Evolutionary conservation across 2,888 invertebrate genomes (phyloP).

Genomic region (Erynnis tages): DNA sequence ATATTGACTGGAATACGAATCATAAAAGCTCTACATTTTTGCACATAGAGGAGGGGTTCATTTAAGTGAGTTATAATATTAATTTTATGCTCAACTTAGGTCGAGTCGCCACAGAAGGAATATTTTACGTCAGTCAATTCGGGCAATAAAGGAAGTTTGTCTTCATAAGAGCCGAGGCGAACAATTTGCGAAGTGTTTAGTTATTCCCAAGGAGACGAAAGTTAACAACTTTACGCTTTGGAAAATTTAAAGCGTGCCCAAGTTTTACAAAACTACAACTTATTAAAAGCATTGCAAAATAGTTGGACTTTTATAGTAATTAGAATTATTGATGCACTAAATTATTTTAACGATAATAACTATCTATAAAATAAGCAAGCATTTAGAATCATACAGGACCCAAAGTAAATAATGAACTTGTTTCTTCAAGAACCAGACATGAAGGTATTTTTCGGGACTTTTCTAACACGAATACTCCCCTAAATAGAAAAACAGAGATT

Average conservation of each 20-base stretch:
- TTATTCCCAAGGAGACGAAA: constrained; percentile 40
- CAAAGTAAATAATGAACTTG: too few relatives aligned
- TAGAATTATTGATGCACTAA: too few relatives aligned
- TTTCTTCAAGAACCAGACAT: too few relatives aligned
- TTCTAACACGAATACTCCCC: too few relatives aligned
- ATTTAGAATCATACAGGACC: too few relatives aligned
- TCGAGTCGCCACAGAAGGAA: constrained; percentile 60
- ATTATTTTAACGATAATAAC: too few relatives aligned
- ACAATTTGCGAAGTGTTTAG: constrained; percentile 60
- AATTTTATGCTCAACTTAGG: constrained; percentile 40
- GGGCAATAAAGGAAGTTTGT: constrained; percentile 64
- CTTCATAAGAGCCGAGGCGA: constrained; percentile 41
- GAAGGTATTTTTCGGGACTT: too few relatives aligned
- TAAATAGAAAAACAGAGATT: too few relatives aligned
- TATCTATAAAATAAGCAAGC: too few relatives aligned
- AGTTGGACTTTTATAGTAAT: too few relatives aligned
- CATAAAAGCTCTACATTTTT: neutral
- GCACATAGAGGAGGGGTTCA: neutral
- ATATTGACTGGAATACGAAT: too few relatives aligned
- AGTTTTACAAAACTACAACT: constrained; percentile 4
- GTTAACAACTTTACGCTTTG: constrained; percentile 6
- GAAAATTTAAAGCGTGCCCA: neutral
- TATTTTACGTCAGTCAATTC: constrained; percentile 68
- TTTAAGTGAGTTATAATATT: constrained; percentile 49
- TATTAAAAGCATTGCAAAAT: too few relatives aligned